Percentiles rank a stretch among this genome's conserved stretches.
phyloP scores from a whole-genome alignment of 1,140 invertebrate species.

The Meloidogyne chitwoodi region DNA sequence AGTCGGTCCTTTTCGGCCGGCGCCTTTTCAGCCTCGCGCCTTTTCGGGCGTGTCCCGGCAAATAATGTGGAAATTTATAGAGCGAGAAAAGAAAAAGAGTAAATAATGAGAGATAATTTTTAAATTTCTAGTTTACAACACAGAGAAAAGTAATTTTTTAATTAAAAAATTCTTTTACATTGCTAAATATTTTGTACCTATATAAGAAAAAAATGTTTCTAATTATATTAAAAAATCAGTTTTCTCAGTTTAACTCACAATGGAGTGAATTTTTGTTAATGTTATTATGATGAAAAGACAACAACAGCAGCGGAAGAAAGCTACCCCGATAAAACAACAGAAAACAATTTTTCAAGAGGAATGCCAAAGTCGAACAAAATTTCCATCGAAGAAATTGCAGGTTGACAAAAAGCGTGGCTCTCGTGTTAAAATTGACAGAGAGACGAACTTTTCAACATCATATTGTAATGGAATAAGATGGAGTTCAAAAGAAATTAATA shows the following conservation, averaged over 20 bases:
- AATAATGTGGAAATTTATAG: no score
- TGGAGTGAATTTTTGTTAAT: background rate
- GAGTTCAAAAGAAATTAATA: background rate
- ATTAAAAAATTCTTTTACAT: background rate
- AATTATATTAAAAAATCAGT: background rate
- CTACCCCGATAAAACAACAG: background rate
- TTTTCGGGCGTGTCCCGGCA: no score
- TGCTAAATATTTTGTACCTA: no score
- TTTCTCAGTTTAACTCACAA: background rate
- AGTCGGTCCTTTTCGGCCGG: no score
- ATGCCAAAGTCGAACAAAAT: background rate
- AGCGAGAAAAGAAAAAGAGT: no score
- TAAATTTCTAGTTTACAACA: no score
- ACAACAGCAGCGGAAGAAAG: background rate
- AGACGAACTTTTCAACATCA: background rate
- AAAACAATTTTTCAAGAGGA: background rate
- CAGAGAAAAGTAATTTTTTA: no score
- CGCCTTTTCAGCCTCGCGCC: no score
- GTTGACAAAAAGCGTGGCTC: background rate
- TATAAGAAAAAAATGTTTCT: no score
- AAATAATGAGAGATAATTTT: no score
- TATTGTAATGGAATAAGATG: background rate
- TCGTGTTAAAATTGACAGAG: background rate
- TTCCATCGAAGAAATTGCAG: background rate
- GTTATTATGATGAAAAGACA: background rate